These are phyloP conservation scores for Xiphorhynchus elegans DNA, from an alignment of 2,113 vertebrate species.

Conservation along the genomic window DNA sequence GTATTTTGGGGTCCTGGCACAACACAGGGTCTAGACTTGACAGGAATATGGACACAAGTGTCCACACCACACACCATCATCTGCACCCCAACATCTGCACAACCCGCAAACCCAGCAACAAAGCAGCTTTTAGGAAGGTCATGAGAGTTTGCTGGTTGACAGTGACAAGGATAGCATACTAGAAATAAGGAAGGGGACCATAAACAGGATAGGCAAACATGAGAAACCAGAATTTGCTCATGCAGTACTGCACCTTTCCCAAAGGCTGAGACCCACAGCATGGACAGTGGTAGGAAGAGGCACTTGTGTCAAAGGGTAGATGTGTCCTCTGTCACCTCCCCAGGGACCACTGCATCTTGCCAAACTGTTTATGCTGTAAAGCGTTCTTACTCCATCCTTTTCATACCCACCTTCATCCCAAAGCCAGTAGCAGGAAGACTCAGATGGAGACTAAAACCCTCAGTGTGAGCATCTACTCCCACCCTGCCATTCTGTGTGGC, in stretches of 20 bases:
- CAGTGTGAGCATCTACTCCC: not conserved
- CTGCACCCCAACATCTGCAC: not conserved
- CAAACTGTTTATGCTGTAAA: not conserved
- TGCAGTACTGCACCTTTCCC: not conserved
- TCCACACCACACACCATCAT: not conserved
- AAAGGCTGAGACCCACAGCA: not conserved
- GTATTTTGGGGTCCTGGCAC: not conserved
- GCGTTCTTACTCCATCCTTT: not conserved
- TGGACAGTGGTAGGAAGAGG: not conserved
- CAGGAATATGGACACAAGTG: not conserved
- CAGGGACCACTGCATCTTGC: not conserved
- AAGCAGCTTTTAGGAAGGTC: not conserved
- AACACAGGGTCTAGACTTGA: not conserved
- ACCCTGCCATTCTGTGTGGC: not conserved
- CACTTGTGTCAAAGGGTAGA: not conserved
- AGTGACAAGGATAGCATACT: not conserved
- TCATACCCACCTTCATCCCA: not conserved
- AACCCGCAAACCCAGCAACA: not conserved
- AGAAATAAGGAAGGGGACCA: not conserved
- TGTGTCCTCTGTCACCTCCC: not conserved
- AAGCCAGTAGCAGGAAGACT: not conserved
- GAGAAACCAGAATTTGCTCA: not conserved
- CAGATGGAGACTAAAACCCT: not conserved
- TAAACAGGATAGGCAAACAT: not conserved
- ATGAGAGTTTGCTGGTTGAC: not conserved